A percentile compares a stretch with the other conserved stretches of the same genome.
These are phyloP conservation scores for Musca vetustissima DNA, from an alignment of 1,140 invertebrate species.

Conservation along the genomic window DNA sequence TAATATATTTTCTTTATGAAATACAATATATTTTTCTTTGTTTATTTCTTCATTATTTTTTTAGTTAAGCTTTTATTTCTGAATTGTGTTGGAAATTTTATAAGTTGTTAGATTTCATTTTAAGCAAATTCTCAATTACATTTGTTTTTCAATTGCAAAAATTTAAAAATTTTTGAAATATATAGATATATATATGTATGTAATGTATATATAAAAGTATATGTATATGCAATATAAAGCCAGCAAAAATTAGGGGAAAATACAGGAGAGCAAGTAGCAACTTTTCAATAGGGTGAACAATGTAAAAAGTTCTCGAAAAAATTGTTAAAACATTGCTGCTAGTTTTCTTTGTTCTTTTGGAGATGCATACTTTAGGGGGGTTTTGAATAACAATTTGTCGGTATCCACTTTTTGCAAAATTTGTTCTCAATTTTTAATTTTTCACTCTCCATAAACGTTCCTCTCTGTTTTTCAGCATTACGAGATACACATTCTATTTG, in stretches of 20 bases:
- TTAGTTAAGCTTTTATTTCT: constrained; percentile 53
- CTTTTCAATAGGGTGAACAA: background rate
- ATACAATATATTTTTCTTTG: constrained; percentile 34
- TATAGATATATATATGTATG: constrained; percentile 8
- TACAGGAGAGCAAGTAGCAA: background rate
- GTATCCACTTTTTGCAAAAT: background rate
- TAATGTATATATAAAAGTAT: background rate
- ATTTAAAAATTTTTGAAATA: constrained; percentile 10
- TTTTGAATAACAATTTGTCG: background rate
- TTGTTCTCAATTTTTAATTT: too few species aligned
- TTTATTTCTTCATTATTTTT: constrained; percentile 44
- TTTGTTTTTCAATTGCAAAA: constrained; percentile 16
- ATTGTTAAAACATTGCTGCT: background rate
- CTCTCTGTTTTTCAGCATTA: too few species aligned
- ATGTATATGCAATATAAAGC: constrained; percentile 3
- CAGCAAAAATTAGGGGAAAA: background rate
- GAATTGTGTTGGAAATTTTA: constrained; percentile 47
- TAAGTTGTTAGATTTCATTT: constrained; percentile 18
- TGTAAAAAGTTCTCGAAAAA: constrained; percentile 9
- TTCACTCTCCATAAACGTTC: too few species aligned
- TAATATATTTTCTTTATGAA: background rate
- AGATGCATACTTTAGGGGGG: background rate
- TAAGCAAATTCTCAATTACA: constrained; percentile 1
- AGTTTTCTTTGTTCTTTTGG: too few species aligned
- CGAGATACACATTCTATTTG: too few species aligned